Evolutionary conservation across 2,888 invertebrate genomes (phyloP).

Genomic region (Tenthredo mesomela): DNA sequence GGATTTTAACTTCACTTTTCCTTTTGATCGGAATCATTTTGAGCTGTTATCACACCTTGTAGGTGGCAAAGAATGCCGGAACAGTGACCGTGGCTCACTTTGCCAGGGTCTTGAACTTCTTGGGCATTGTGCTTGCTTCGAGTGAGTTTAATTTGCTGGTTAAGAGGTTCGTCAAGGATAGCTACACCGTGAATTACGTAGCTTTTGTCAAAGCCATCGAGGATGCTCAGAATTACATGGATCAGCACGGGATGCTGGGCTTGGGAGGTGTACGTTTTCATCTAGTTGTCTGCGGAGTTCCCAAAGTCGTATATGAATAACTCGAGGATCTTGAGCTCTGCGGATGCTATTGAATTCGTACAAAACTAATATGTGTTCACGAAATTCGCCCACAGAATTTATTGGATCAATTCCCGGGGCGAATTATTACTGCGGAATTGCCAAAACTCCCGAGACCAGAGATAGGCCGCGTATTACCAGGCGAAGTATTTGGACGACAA

Average conservation of each 20-base stretch:
- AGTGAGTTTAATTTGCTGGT: conserved; percentile 87
- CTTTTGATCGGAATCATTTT: neutral
- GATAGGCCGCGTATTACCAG: conserved; percentile 80
- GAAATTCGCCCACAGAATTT: conserved; percentile 76
- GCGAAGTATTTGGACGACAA: conserved; percentile 80
- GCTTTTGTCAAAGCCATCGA: conserved; percentile 86
- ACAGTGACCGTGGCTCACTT: conserved; percentile 89
- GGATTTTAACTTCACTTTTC: neutral
- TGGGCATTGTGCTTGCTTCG: conserved; percentile 85
- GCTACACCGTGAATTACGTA: conserved; percentile 88
- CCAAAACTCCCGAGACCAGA: conserved; percentile 86
- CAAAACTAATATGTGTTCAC: conserved; percentile 10
- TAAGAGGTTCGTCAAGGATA: conserved; percentile 87
- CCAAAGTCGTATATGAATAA: neutral
- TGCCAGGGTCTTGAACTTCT: conserved; percentile 85
- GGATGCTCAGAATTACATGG: conserved; percentile 82
- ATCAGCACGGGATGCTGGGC: conserved; percentile 79
- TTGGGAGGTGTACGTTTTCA: conserved; percentile 79
- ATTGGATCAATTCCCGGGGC: conserved; percentile 82
- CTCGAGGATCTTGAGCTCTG: neutral
- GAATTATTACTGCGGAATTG: conserved; percentile 84
- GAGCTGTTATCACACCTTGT: conserved; percentile 55
- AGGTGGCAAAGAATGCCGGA: conserved; percentile 88
- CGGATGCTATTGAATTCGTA: neutral
- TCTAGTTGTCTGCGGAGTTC: conserved; percentile 37